Percentiles rank a stretch among this genome's conserved stretches.
These are phyloP conservation scores for Neogale vison DNA, from an alignment of 2,113 vertebrate genomes.

Conservation along the genomic window DNA sequence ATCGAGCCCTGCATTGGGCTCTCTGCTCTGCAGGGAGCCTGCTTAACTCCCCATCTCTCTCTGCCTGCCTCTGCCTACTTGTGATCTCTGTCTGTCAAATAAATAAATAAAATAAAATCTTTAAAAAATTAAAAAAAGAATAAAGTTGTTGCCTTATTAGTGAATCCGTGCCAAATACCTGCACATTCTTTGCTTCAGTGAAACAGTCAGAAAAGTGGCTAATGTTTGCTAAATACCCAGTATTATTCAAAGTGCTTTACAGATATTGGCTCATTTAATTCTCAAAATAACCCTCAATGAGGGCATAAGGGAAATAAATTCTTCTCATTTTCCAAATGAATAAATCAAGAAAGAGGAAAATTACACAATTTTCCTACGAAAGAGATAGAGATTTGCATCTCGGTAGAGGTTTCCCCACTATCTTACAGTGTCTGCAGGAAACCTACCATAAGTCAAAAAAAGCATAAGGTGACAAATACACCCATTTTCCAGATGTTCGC, in stretches of 20 bases:
- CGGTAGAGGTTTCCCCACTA: not conserved
- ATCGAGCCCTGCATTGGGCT: too few species aligned
- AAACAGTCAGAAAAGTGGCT: not conserved
- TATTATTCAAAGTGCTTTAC: not conserved
- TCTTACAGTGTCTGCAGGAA: not conserved
- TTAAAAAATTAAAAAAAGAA: not conserved
- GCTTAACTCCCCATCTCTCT: too few species aligned
- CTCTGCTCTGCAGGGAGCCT: too few species aligned
- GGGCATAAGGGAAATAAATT: too few species aligned
- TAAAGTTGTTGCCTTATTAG: accelerated
- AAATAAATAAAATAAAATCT: too few species aligned
- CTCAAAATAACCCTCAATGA: not conserved
- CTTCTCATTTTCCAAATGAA: not conserved
- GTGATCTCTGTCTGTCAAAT: too few species aligned
- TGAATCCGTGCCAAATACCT: not conserved
- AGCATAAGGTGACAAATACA: not conserved
- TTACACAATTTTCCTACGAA: not conserved
- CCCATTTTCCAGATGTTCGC: not conserved
- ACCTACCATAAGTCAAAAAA: not conserved
- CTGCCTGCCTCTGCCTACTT: too few species aligned
- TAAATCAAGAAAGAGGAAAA: not conserved
- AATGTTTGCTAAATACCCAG: not conserved
- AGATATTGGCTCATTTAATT: not conserved
- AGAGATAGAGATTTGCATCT: not conserved
- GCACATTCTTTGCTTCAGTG: not conserved